Conservation (phyloP, 2,888 invertebrate genomes). For the Diaphora mendica region DNA sequence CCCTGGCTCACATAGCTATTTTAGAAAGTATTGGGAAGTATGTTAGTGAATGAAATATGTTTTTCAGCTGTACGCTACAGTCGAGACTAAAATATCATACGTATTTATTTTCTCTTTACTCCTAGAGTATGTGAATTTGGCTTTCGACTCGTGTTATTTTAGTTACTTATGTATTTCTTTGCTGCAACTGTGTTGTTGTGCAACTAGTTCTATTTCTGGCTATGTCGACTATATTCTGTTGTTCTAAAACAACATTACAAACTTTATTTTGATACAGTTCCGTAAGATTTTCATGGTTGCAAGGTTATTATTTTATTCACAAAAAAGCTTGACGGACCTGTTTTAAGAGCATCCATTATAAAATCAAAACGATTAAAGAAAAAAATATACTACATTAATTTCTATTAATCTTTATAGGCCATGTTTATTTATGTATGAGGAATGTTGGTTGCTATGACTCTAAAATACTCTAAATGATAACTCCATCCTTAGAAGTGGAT, state of each 20-base stretch:
- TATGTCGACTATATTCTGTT: background rate
- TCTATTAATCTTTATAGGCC: background rate
- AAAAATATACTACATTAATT: background rate
- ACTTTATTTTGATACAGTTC: background rate
- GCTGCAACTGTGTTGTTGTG: conserved; percentile 8
- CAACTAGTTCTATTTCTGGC: conserved; percentile 3
- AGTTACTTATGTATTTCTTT: background rate
- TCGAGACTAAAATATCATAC: background rate
- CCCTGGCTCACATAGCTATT: no score
- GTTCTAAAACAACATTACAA: background rate
- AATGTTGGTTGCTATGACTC: background rate
- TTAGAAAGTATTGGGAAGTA: background rate
- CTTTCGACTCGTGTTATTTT: conserved; percentile 4
- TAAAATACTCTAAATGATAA: background rate
- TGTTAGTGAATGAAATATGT: background rate
- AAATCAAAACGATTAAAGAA: background rate
- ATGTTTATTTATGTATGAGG: background rate
- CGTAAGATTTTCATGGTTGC: background rate
- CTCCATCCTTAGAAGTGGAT: background rate
- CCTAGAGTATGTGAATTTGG: background rate
- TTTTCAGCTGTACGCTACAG: background rate
- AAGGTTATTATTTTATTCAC: background rate
- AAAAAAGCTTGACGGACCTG: background rate
- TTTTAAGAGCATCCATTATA: background rate
- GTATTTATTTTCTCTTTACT: background rate